phyloP scores from a whole-genome alignment of 1,140 invertebrate species.

The Eupeodes corollae region DNA sequence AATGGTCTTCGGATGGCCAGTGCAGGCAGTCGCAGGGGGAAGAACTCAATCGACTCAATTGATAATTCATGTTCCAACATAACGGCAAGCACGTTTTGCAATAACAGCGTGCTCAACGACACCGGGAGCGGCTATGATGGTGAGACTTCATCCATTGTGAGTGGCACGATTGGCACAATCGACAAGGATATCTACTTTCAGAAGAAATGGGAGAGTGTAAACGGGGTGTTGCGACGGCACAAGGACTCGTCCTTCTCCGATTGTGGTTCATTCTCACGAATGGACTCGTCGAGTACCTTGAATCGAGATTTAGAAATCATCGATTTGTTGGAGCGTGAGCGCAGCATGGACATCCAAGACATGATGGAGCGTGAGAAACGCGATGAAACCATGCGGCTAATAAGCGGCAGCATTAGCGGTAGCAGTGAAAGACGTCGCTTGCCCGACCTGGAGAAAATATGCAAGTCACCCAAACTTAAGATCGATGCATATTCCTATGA shows the following conservation, averaged over 20 bases:
- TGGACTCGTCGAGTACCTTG: conserved; percentile 28
- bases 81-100: conserved; percentile 30
- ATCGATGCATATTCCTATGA: conserved; percentile 8
- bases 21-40: neutral
- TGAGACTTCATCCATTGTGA: conserved; percentile 31
- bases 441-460: conserved; percentile 30
- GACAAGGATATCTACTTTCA: conserved; percentile 8
- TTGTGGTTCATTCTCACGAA: conserved; percentile 19
- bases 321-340: conserved; percentile 31
- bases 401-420: neutral
- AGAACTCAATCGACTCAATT: neutral
- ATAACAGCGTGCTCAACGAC: conserved; percentile 15
- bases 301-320: conserved; percentile 35
- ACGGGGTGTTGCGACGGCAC: conserved; percentile 6
- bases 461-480: conserved; percentile 23
- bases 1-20: neutral
- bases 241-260: conserved; percentile 32
- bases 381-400: conserved; percentile 17
- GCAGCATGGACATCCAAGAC: conserved; percentile 33
- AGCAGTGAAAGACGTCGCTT: conserved; percentile 17
- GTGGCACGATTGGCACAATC: conserved; percentile 28
- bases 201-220: conserved; percentile 5
- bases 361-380: conserved; percentile 28
- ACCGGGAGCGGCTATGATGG: conserved; percentile 32
- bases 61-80: conserved; percentile 25